Evolutionary conservation across 1,140 invertebrate species (phyloP), one percentile per base, ranked within the genome.

Genomic region (Hetaerina americana): DNA sequence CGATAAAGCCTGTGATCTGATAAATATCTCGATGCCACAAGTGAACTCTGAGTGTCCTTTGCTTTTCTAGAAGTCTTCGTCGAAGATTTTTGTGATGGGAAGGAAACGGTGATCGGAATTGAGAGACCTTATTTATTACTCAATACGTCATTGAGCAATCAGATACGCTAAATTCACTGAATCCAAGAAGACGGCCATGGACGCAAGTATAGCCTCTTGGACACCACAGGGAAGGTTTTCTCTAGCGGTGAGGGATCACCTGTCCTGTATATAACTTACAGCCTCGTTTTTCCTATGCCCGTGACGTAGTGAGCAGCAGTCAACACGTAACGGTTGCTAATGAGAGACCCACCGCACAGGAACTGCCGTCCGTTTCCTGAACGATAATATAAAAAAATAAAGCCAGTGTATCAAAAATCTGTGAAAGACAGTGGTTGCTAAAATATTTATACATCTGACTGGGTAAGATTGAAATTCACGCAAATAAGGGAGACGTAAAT

Each of bases 281-380:
- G 10, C 22, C 40, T 57, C 2, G 40, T 57, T 12, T 57, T 57
- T 57, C 40, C 40, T 5, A 57, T 57, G 2, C 71, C 68, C 12
- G 22, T 78, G 1, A 89, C 78, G 75, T 89, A 90, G 76, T 90
- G 89, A 0, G 87, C 88, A 5, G 89, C 89, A 0, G 89, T 89
- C n/a, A 91, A 66, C 0, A 90, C 81, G 76, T 89, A 89, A 24
- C 85, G 80, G 66, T 82, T 81, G 72, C 81, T 85, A 67, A 89
- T 84, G 2, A 89, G 76, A 10, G 82, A 83, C 40, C 88, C 89
- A 22, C 87, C 88, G 77, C 89, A 91, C 66, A 84, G 81, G 75
- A 82, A 84, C 40, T 57, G 40, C 15, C 40, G 40, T 5, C 40
- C 40, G 15, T n/a, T 57, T 12, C 40, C 40, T 57, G 40, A 57